phyloP scores from a whole-genome alignment of 2,888 invertebrate species.

The Scaptomyza polygonia region DNA sequence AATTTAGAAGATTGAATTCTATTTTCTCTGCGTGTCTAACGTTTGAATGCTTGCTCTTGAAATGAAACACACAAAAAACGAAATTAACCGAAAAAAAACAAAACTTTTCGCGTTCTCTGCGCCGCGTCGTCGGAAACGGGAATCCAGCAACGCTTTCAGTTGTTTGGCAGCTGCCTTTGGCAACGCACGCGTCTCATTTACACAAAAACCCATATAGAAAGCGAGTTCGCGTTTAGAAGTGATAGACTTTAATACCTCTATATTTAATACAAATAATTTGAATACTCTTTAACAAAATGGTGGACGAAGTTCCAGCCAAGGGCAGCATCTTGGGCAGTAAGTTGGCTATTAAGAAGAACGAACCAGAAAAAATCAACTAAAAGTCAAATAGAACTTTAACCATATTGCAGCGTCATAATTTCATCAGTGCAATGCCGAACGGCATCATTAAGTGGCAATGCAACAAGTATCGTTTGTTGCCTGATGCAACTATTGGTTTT shows the following conservation, averaged over 20 bases:
- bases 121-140: conserved; percentile 26
- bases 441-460: conserved; percentile 61
- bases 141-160: conserved; percentile 62
- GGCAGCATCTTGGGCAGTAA: conserved; percentile 87
- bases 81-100: conserved; percentile 51
- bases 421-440: conserved; percentile 46
- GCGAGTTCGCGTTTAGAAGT: conserved; percentile 16
- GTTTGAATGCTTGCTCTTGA: conserved; percentile 28
- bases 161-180: conserved; percentile 67
- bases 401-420: conserved; percentile 22
- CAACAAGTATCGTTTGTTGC: conserved; percentile 63
- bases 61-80: conserved; percentile 21
- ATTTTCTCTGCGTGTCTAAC: background rate
- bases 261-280: conserved; percentile 17
- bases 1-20: background rate
- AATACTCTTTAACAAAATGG: conserved; percentile 62
- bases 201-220: background rate
- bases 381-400: background rate
- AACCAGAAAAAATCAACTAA: background rate
- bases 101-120: conserved; percentile 4
- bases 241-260: background rate
- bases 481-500: conserved; percentile 39
- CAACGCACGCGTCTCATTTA: conserved; percentile 59
- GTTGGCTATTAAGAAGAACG: conserved; percentile 68
- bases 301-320: conserved; percentile 86